Conservation (phyloP, 2,113 vertebrate genomes). For the Oryzias javanicus region DNA sequence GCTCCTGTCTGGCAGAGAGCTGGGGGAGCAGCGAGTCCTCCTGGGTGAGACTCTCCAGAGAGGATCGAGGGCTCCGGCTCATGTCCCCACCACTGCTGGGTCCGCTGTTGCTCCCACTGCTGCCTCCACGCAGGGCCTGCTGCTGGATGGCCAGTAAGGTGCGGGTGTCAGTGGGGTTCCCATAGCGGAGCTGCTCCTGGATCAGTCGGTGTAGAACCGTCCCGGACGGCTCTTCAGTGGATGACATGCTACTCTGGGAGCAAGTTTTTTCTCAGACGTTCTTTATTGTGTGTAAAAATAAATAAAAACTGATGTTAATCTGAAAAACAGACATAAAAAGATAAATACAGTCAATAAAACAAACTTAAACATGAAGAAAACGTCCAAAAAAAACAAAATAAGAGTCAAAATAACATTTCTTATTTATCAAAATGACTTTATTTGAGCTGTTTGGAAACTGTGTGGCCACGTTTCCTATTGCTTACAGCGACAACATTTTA, state of each 20-base stretch:
- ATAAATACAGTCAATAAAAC: neutral
- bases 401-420: neutral
- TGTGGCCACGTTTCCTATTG: neutral
- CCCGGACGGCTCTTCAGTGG: constrained; percentile 89
- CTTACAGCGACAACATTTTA: constrained; percentile 58
- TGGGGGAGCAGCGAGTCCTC: constrained; percentile 89
- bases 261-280: constrained; percentile 13
- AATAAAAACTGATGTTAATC: constrained; percentile 42
- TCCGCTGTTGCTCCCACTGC: constrained; percentile 66
- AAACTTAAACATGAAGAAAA: neutral
- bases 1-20: constrained; percentile 92
- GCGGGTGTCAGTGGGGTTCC: constrained; percentile 93
- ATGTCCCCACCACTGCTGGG: constrained; percentile 68
- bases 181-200: constrained; percentile 98
- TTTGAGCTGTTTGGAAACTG: neutral
- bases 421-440: neutral
- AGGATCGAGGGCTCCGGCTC: constrained; percentile 84
- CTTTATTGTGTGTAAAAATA: constrained; percentile 5
- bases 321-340: constrained; percentile 21
- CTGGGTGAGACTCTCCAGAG: constrained; percentile 87
- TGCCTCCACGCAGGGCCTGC: constrained; percentile 91
- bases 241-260: constrained; percentile 53
- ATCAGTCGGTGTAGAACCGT: constrained; percentile 97
- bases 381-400: neutral
- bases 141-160: constrained; percentile 97